A percentile compares a stretch with the other conserved stretches of the same genome.
Evolutionary conservation across 2,113 vertebrate genomes (phyloP).

Genomic region (Vombatus ursinus): DNA sequence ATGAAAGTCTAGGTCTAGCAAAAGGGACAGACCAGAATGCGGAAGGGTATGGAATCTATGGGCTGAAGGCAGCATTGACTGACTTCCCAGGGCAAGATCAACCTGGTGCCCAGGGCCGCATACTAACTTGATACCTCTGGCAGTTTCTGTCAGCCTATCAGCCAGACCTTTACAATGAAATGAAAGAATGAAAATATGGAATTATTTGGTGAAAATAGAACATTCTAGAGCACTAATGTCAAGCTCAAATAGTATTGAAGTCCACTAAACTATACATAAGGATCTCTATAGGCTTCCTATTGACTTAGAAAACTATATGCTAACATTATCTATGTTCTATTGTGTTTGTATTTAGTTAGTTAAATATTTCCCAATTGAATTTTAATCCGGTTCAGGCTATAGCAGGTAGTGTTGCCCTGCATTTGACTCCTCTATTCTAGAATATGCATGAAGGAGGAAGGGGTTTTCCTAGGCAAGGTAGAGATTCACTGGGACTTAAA

Average conservation of each 20-base stretch:
- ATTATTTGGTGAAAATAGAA: not conserved
- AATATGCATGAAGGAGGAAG: not conserved
- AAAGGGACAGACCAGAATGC: not conserved
- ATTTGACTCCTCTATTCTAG: not conserved
- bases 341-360: not conserved
- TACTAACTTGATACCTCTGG: not conserved
- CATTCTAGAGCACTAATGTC: not conserved
- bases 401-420: not conserved
- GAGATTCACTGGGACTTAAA: no score
- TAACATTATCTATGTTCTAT: not conserved
- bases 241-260: not conserved
- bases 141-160: not conserved
- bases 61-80: not conserved
- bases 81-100: not conserved
- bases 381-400: not conserved
- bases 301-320: not conserved
- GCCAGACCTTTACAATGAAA: not conserved
- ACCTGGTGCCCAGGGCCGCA: not conserved
- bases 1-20: not conserved
- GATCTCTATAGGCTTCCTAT: not conserved
- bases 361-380: not conserved
- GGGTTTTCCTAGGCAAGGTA: not conserved
- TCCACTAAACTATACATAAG: not conserved
- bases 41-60: not conserved
- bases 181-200: not conserved